These are phyloP conservation scores for Heliconius charithonia DNA, from an alignment of 2,888 invertebrate genomes.

Conservation along the genomic window DNA sequence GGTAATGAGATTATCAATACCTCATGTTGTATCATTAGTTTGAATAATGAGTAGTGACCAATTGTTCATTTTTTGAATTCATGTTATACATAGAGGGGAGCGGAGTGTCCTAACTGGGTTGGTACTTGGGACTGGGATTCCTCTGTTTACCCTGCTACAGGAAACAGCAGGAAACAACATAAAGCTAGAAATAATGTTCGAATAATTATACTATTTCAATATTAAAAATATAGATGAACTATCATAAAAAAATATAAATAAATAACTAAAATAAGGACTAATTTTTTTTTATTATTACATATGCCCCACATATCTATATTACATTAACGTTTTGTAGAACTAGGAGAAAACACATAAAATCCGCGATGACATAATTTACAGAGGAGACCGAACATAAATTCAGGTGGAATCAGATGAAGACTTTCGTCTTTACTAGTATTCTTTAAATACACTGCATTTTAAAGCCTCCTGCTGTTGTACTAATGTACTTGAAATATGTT, in stretches of 20 bases:
- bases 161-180: too few relatives aligned
- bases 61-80: neutral
- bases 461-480: constrained; percentile 51
- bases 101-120: too few relatives aligned
- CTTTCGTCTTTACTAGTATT: constrained; percentile 19
- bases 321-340: constrained; percentile 51
- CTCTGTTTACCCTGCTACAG: too few relatives aligned
- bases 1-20: constrained; percentile 27
- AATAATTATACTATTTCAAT: neutral
- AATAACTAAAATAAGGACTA: neutral
- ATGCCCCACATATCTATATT: constrained; percentile 39
- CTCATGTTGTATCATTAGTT: neutral
- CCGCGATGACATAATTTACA: constrained; percentile 54
- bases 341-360: constrained; percentile 58
- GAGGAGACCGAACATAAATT: constrained; percentile 54
- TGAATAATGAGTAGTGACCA: neutral
- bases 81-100: too few relatives aligned
- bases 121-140: too few relatives aligned
- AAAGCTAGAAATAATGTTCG: neutral
- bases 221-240: neutral
- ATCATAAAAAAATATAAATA: neutral
- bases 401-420: constrained; percentile 49
- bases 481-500: constrained; percentile 47
- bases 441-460: constrained; percentile 13
- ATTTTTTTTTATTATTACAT: constrained; percentile 30